Conservation (phyloP, 2,113 vertebrate species). For the Xiphophorus maculatus region DNA sequence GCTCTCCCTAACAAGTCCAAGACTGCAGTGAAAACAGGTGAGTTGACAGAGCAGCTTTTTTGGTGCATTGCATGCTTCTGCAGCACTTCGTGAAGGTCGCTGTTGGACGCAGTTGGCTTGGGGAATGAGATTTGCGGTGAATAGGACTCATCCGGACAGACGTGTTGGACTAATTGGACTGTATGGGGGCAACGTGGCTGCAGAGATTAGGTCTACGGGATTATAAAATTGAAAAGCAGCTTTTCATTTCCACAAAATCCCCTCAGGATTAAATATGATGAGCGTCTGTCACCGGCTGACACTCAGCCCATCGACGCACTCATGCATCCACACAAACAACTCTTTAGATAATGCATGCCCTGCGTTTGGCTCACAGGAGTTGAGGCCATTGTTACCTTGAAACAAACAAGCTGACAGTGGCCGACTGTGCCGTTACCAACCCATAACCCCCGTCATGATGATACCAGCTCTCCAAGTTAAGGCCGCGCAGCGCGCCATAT, state of each 20-base stretch:
- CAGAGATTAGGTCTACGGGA: conserved; percentile 76
- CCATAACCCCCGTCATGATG: conserved; percentile 66
- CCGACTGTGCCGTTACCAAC: conserved; percentile 34
- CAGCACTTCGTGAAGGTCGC: conserved; percentile 60
- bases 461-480: conserved; percentile 49
- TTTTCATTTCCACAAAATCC: conserved; percentile 78
- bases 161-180: conserved; percentile 76
- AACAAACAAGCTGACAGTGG: conserved; percentile 19
- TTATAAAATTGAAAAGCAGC: conserved; percentile 81
- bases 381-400: conserved; percentile 43
- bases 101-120: conserved; percentile 1
- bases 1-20: conserved; percentile 62
- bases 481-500: conserved; percentile 59
- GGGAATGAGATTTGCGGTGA: conserved; percentile 39
- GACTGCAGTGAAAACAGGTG: conserved; percentile 64
- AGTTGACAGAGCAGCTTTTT: conserved; percentile 61
- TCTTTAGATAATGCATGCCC: conserved; percentile 24
- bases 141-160: conserved; percentile 47
- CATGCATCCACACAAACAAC: conserved; percentile 30
- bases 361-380: conserved; percentile 43
- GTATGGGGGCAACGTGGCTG: conserved; percentile 41
- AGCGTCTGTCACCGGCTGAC: conserved; percentile 71
- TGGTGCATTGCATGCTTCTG: conserved; percentile 39
- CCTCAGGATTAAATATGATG: conserved; percentile 77
- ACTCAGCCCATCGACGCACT: conserved; percentile 13